Evolutionary conservation across 2,888 invertebrate genomes (phyloP), one percentile per base, ranked within the genome.

Genomic region (Drosophila paranaensis): DNA sequence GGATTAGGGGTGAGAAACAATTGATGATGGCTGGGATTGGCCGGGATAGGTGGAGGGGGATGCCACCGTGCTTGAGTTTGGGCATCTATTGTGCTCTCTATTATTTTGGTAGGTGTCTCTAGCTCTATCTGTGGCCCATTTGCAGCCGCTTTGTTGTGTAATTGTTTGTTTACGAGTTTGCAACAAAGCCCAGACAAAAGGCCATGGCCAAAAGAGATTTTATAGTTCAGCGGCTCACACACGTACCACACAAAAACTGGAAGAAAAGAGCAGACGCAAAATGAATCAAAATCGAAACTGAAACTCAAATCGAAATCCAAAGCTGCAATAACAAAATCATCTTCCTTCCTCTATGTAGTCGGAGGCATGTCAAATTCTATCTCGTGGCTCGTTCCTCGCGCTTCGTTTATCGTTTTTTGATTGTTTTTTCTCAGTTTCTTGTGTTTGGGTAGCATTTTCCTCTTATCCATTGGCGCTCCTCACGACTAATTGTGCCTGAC

Each of bases 81-180:
- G 50, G 50, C 45, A 6, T 71, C 63, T 50, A 71, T 85, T 78
- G 39, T 60, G 27, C 56, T 62, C 40, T 57, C 62, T 60, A 65
- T 85, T 82, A 79, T 79, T 80, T 68, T 63, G 68, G 57, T 81
- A 88, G 86, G 86, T 86, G 86, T 85, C 76, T 81, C 68, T 71
- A 68, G 68, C 57, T 70, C 72, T 73, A 62, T 77, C 71, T 71
- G 55, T 63, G 78, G 85, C 64, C 74, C 82, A 78, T 80, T 84
- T 74, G 74, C 68, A 42, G 67, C 51, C 61, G 80, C 82, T 84
- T 81, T 87, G 77, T 86, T 82, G 74, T 67, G 75, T 88, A 88
- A 85, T 88, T 85, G 85, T 85, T 85, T 85, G 85, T 88, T 85
- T 85, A 88, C 74, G 70, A 84, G 73, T 73, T 77, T 75, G 79